Evolutionary conservation across 2,113 vertebrate species (phyloP).

Genomic region (Catagonus wagneri): DNA sequence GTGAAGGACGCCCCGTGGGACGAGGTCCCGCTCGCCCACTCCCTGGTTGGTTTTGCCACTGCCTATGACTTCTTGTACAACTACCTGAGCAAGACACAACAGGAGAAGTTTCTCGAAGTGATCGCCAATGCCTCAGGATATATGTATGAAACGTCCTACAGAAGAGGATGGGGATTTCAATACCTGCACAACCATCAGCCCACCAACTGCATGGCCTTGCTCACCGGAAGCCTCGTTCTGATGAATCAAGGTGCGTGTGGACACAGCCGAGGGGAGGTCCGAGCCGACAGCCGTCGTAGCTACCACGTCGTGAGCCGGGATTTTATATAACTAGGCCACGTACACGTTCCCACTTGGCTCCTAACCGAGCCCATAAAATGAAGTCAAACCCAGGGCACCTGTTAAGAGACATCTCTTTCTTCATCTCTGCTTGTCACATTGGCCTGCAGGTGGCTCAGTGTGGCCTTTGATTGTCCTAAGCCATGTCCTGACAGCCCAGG

Average conservation of each 20-base stretch:
- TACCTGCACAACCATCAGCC: slow-evolving; percentile 99
- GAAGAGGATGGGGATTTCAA: slow-evolving; percentile 98
- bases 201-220: slow-evolving; percentile 98
- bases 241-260: slow-evolving; percentile 96
- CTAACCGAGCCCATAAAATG: background rate
- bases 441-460: background rate
- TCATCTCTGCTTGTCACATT: background rate
- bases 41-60: slow-evolving; percentile 97
- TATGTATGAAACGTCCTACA: slow-evolving; percentile 97
- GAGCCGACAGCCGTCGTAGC: background rate
- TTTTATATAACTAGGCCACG: background rate
- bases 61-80: slow-evolving; percentile 98
- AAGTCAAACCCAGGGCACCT: background rate
- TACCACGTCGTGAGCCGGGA: background rate
- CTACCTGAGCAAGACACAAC: slow-evolving; percentile 94
- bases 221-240: slow-evolving; percentile 96
- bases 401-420: background rate
- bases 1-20: slow-evolving; percentile 99
- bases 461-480: background rate
- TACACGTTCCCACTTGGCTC: background rate
- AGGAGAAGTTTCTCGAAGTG: slow-evolving; percentile 96
- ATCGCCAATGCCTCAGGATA: slow-evolving; percentile 95
- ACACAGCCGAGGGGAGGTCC: background rate
- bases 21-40: slow-evolving; percentile 97
- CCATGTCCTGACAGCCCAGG: background rate